Evolutionary conservation across 2,797 vertebrate genomes (phyloP).

Genomic region (Anguilla megastoma): DNA sequence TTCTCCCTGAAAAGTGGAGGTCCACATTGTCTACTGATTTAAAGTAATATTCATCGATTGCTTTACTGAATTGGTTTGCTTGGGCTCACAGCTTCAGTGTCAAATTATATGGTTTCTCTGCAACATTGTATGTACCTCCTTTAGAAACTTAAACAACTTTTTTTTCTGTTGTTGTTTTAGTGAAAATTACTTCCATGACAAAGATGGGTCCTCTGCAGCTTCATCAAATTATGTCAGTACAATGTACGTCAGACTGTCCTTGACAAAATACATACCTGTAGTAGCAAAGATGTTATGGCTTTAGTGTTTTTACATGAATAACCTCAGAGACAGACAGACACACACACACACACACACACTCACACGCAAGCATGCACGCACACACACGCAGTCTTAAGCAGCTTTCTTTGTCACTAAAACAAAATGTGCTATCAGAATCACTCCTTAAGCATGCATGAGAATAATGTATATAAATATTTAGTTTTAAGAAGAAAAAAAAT

Average conservation of each 20-base stretch:
- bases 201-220: constrained; percentile 3
- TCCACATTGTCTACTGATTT: not conserved
- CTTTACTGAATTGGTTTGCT: not conserved
- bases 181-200: constrained; percentile 6
- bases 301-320: constrained; percentile 23
- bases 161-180: not conserved
- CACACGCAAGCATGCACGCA: constrained; percentile 37
- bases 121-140: not conserved
- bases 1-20: not conserved
- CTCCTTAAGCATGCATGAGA: constrained; percentile 27
- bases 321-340: constrained; percentile 47
- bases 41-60: not conserved
- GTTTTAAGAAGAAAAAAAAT: not conserved
- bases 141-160: not conserved
- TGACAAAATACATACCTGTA: constrained; percentile 12
- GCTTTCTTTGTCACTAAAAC: constrained; percentile 23
- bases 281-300: constrained; percentile 49
- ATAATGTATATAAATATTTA: constrained; percentile 26
- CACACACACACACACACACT: constrained; percentile 55
- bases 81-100: not conserved
- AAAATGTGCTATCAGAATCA: constrained; percentile 19
- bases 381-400: constrained; percentile 25
- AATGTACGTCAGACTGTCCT: constrained; percentile 22
- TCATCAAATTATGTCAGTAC: constrained; percentile 22
- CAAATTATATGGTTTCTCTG: not conserved